Evolutionary conservation across 2,888 invertebrate species (phyloP), one percentile per base, ranked within the genome.

Genomic region (Plebejus argus): DNA sequence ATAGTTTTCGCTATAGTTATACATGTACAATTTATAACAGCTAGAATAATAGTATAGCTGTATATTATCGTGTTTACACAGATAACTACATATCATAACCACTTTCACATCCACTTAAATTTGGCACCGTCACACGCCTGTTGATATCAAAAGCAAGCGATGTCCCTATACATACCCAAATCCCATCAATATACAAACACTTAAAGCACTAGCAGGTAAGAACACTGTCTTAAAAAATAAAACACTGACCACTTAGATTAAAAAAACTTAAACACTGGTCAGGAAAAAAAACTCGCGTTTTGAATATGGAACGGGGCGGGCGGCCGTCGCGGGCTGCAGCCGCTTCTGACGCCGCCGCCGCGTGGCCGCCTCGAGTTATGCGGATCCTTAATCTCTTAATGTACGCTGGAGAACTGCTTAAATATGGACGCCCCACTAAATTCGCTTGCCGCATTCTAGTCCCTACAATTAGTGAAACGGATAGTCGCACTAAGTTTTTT

Each of bases 321-420:
- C 90, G 88, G 86, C 83, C 85, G 85, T 85, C 83, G 83, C 66
- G 74, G 87, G 86, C 84, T 83, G 82, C 85, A 85, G 84, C 86
- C 88, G 89, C 85, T 84, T 90, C 87, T 92, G 91, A 86, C 91
- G 91, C 83, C 84, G 83, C 82, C 83, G 86, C 85, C 87, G 87
- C 85, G 79, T 75, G 49, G 20, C 70, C 77, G 35, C 28, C 53
- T 49, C 20, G 74, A 72, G 72, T 39, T 45, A 72, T 45, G 72
- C 45, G 72, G 39, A 74, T 53, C 53, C 53, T 53, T 74, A 74
- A 53, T 53, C 61, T 58, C 71, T 45, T 72, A 53, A 74, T 53
- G 74, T 12, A n/a, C 20, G 56, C 56, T 76, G 15, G 39, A 66
- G 66, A 23, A 66, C 66, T 28, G 66, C 66, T 66, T 66, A 66